Conservation (phyloP, 2,113 vertebrate genomes). For the Antidorcas marsupialis region DNA sequence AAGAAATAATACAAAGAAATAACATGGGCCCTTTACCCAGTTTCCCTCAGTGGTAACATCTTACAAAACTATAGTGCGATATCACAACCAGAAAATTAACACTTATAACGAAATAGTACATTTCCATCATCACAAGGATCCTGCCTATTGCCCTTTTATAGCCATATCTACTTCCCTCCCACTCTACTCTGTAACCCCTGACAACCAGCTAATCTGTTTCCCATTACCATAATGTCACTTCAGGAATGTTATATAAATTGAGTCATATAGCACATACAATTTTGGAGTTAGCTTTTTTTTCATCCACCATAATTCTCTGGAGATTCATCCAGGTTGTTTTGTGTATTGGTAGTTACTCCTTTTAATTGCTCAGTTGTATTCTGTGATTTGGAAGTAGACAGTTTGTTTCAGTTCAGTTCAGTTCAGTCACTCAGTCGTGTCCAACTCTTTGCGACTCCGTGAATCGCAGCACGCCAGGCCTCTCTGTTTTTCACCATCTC, state of each 20-base stretch:
- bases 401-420: not conserved
- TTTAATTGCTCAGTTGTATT: not conserved
- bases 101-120: not conserved
- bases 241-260: not conserved
- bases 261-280: not conserved
- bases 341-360: not conserved
- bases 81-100: not conserved
- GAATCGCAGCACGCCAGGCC: no score
- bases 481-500: no score
- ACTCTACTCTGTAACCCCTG: not conserved
- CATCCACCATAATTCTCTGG: not conserved
- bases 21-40: not conserved
- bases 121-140: not conserved
- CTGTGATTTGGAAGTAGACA: not conserved
- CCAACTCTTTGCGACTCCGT: no score
- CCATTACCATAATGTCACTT: not conserved
- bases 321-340: not conserved
- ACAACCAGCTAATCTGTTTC: not conserved
- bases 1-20: not conserved
- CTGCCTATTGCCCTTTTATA: not conserved
- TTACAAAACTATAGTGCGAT: not conserved
- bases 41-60: not conserved
- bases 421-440: no score
- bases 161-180: not conserved
- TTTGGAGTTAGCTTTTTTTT: not conserved